Evolutionary conservation across 2,113 vertebrate genomes (phyloP).

Genomic region (Cynocephalus volans): DNA sequence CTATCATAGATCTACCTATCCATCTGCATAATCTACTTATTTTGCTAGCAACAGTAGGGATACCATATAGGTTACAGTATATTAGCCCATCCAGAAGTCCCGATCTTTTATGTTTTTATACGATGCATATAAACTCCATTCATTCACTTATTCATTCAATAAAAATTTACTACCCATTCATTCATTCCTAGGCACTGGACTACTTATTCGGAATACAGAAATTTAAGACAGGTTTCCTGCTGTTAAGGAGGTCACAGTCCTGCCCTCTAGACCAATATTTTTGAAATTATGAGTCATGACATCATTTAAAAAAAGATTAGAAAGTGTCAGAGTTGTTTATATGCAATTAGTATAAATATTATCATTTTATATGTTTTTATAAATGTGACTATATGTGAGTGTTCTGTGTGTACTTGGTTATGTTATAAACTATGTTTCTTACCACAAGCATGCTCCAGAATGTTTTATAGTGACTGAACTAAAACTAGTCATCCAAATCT

Average conservation of each 20-base stretch:
- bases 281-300: not conserved
- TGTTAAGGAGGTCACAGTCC: not conserved
- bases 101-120: not conserved
- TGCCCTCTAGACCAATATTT: not conserved
- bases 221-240: not conserved
- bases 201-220: not conserved
- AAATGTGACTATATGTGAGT: not conserved
- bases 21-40: not conserved
- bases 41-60: not conserved
- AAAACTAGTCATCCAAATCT: not conserved
- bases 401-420: not conserved
- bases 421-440: not conserved
- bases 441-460: not conserved
- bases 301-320: not conserved
- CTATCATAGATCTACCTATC: not conserved
- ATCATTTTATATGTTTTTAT: not conserved
- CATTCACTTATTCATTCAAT: not conserved
- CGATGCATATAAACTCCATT: not conserved
- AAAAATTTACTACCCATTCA: not conserved
- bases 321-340: not conserved
- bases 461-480: not conserved
- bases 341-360: not conserved
- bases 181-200: not conserved
- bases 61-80: not conserved
- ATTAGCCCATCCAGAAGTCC: not conserved